phyloP scores from a whole-genome alignment of 2,113 vertebrate genomes.

The Rhinoderma darwinii region DNA sequence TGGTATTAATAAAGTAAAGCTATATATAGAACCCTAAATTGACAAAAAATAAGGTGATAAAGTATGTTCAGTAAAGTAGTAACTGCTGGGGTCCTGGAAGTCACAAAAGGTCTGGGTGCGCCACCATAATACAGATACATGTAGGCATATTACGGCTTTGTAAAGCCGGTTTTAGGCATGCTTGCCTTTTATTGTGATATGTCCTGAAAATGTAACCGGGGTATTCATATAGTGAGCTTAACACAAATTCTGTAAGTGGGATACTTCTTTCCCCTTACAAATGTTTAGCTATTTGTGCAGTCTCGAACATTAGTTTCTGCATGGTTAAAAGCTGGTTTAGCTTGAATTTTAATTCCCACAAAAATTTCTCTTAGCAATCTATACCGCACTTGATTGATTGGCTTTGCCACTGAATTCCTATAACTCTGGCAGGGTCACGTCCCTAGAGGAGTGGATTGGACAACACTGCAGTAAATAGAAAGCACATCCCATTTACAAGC shows the following conservation, averaged over 20 bases:
- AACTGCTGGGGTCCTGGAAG: too few relatives aligned
- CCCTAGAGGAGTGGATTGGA: background rate
- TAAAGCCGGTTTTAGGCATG: background rate
- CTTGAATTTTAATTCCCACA: background rate
- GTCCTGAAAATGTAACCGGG: background rate
- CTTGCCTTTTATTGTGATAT: background rate
- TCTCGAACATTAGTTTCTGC: background rate
- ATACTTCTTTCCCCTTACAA: background rate
- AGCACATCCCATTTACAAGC: background rate
- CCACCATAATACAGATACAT: background rate
- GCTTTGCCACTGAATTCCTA: background rate
- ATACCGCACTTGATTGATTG: background rate
- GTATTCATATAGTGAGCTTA: background rate
- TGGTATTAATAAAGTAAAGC: too few relatives aligned
- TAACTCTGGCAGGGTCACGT: background rate
- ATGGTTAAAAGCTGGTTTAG: background rate
- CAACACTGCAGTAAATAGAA: background rate
- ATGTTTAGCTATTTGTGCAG: background rate
- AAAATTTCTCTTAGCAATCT: background rate
- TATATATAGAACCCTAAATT: too few relatives aligned
- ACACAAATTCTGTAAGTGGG: background rate
- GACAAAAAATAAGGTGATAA: too few relatives aligned
- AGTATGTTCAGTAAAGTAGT: too few relatives aligned
- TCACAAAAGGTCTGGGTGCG: background rate
- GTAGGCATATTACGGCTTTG: background rate